Evolutionary conservation across 2,888 invertebrate species (phyloP), one percentile per base, ranked within the genome.

Genomic region (Hypselothyrea guttata): DNA sequence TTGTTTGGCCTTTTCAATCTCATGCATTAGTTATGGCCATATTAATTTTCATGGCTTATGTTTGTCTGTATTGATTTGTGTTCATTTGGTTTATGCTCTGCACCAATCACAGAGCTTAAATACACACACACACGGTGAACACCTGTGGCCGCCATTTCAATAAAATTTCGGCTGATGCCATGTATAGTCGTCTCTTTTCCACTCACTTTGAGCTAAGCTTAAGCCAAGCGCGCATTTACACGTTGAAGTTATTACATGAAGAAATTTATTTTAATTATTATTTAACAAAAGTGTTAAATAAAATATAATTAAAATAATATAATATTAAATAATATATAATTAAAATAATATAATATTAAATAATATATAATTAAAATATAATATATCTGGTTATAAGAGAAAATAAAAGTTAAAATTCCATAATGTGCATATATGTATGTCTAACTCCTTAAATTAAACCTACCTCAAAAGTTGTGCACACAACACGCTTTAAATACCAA

Each of bases 401-500:
- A n/a, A n/a, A n/a, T n/a, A n/a, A n/a, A n/a, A n/a, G n/a, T n/a
- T n/a, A n/a, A n/a, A n/a, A n/a, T n/a, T n/a, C n/a, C n/a, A n/a
- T n/a, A n/a, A n/a, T n/a, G n/a, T 38, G 9, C 11, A 30, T 13
- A 54, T 49, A 47, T 48, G 12, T 42, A 38, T 40, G 22, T 33
- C 42, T 30, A 59, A 64, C 30, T 40, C 54, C 12, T 54, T 66
- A 38, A 52, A 64, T 48, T 7, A 62, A n/a, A 55, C 60, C 78
- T 62, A 56, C 64, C 61, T 57, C 60, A 53, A 66, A 56, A 56
- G 52, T 51, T 54, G 44, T 8, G 28, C 60, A 64, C 51, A 34
- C 59, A 65, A 64, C 68, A 75, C n/a, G n/a, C 69, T 75, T 79
- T 75, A 62, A 75, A 75, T 79, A 83, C 58, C 70, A 83, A 78